phyloP scores from a whole-genome alignment of 2,888 invertebrate genomes.

The Argyresthia albistria region DNA sequence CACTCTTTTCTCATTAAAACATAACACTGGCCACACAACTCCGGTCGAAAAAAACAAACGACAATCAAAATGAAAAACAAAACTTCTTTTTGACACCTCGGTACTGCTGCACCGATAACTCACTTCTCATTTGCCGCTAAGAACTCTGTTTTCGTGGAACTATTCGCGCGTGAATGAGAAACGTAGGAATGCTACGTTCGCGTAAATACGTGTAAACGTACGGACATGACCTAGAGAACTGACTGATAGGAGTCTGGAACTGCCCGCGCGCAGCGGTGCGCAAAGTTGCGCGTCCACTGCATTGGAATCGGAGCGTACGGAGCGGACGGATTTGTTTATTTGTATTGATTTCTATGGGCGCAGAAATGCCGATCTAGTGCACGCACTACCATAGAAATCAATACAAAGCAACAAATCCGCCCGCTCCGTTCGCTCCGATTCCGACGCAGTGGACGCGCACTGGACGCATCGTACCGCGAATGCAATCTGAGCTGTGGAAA shows the following conservation, averaged over 20 bases:
- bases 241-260: constrained; percentile 34
- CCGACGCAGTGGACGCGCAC: no score
- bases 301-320: no score
- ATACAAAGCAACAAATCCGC: no score
- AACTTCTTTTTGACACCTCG: not conserved
- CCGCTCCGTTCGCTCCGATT: no score
- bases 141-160: no score
- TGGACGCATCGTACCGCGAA: not conserved
- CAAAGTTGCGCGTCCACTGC: constrained; percentile 3
- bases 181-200: not conserved
- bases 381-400: no score
- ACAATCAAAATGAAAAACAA: not conserved
- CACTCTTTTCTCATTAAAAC: not conserved
- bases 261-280: constrained; percentile 32
- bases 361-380: no score
- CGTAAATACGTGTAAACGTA: constrained; percentile 23
- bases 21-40: not conserved
- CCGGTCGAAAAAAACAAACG: not conserved
- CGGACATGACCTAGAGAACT: constrained; percentile 46
- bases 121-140: not conserved
- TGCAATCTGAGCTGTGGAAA: not conserved
- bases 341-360: no score
- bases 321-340: no score
- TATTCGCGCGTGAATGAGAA: not conserved
- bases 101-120: not conserved